Conservation (phyloP, 2,113 vertebrate species). For the Rhineura floridana region DNA sequence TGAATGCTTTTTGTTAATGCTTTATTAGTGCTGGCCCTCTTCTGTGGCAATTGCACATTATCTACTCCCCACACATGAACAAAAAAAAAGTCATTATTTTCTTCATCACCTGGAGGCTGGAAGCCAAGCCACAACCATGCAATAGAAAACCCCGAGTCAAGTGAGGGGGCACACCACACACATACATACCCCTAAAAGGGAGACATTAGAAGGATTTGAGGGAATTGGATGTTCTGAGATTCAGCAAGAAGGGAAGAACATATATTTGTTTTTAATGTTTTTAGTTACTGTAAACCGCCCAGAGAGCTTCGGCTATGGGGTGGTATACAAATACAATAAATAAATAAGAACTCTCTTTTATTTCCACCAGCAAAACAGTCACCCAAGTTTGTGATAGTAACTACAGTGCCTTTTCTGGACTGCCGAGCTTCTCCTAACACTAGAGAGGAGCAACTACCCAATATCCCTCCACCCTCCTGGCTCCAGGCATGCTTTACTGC, state of each 20-base stretch:
- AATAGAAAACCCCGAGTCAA: too few relatives aligned
- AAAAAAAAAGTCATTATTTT: neutral
- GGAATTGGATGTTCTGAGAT: neutral
- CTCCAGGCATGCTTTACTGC: neutral
- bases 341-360: too few relatives aligned
- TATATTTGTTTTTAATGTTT: too few relatives aligned
- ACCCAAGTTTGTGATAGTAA: neutral
- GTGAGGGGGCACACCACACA: too few relatives aligned
- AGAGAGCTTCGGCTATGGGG: too few relatives aligned
- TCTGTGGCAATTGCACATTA: too few relatives aligned
- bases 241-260: neutral
- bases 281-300: too few relatives aligned
- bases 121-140: too few relatives aligned
- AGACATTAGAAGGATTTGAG: neutral
- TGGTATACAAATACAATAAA: too few relatives aligned
- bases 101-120: neutral
- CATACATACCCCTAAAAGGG: neutral
- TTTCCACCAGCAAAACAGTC: neutral
- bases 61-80: too few relatives aligned
- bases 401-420: neutral
- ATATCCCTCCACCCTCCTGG: neutral
- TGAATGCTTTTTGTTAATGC: too few relatives aligned
- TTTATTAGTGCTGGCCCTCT: too few relatives aligned
- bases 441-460: neutral
- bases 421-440: neutral